Base-by-base conservation (phyloP, 2,888 invertebrate genomes). In the Heteromurus nitidus region DNA sequence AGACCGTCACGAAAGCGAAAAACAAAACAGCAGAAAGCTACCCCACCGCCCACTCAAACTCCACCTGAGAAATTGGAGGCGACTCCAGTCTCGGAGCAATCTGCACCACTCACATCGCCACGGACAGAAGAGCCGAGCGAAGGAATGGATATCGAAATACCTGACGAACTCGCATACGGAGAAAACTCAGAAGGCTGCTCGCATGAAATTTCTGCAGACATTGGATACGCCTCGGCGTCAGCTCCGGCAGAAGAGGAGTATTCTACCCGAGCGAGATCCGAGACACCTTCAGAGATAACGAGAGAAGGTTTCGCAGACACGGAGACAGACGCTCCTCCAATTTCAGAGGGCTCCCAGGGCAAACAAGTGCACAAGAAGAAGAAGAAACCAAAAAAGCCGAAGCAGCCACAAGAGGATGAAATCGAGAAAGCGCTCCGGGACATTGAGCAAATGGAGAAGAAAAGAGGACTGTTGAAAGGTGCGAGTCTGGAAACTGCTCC, bases 401-500 rank as follows among this genome's bases (percentile, higher is more conserved):
- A 83, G 47, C 81, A 84, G 16, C 50, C 65, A n/a, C 69, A 70
- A 53, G 82, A 69, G 20, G 84, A 86, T 64, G 86, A 86, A 28
- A 83, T 86, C 31, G 86, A 85, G 69, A 65, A 50, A 28, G 86
- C 86, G 20, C 62, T 86, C 3, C 55, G 76, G 47, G 86, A 86
- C 70, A 85, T 86, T 26, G 85, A 85, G 36, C 31, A 58, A 62
- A 73, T 76, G 75, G 82, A 80, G 28, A 72, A 68, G 26, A 79
- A 55, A n/a, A 30, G 22, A 16, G 44, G 31, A n/a, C 18, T 72
- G 20, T 30, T 53, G 2, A 83, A 83, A 58, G 79, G 77, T 18
- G 53, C 16, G 5, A 82, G 81, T 26, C 44, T 76, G 31, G 72
- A 72, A 26, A 74, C 76, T 44, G 76, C 72, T 20, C 65, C 80